Evolutionary conservation across 1,140 invertebrate genomes (phyloP), one percentile per base, ranked within the genome.

Genomic region (Mylabris phalerata): DNA sequence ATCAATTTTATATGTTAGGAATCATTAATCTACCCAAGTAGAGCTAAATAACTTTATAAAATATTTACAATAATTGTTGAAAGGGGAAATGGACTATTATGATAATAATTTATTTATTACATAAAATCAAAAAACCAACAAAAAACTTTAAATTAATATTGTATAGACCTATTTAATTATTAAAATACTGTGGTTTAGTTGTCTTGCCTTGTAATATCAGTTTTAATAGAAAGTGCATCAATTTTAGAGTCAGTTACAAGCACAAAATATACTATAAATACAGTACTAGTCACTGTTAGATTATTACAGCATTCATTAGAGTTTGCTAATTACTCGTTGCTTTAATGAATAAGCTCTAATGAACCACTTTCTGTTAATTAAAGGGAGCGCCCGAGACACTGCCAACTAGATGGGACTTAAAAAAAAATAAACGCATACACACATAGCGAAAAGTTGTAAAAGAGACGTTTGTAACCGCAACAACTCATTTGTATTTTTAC

Each of bases 321-420:
- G 82, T 85, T 86, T 84, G 83, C 84, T 87, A 87, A 87, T 86
- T 87, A 86, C 84, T 85, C 83, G 82, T 85, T 85, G 84, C 84
- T 85, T 85, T 87, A 87, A 87, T 87, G 84, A 87, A 87, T 86
- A 86, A 86, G 84, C 84, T 85, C 83, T 86, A 87, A 87, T 87
- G 84, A 86, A 86, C 85, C 84, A 86, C 84, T 87, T 86, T 87
- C 83, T 85, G 84, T 86, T 85, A 87, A 87, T 87, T 86, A 87
- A 86, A 86, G 84, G 84, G 69, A 71, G 67, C 67, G 68, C 52
- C 62, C 59, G 64, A 67, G 69, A 70, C 64, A 69, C 65, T 64
- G 65, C 56, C 66, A 60, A 61, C 68, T 69, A 70, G 62, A 66
- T 64, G 63, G 64, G 64, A 67, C 59, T 66, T 65, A 50, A 39